A percentile compares a stretch with the other conserved stretches of the same genome.
Conservation (phyloP, 2,113 vertebrate species). For the Psilopsiagon aymara region DNA sequence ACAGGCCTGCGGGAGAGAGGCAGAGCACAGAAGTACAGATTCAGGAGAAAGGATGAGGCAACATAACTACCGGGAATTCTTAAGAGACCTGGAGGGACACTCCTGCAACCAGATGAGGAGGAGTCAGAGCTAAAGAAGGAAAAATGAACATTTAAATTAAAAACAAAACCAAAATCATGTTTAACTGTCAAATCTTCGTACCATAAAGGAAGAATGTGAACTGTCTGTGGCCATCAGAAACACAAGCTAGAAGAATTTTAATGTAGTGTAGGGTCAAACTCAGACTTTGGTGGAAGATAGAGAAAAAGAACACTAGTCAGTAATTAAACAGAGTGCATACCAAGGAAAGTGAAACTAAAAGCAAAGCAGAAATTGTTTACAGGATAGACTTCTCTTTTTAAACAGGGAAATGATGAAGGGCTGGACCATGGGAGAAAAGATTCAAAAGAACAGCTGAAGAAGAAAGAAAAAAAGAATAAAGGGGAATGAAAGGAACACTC, state of each 20-base stretch:
- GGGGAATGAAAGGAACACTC: not conserved
- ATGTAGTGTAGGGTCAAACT: not conserved
- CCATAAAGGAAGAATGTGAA: not conserved
- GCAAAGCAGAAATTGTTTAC: not conserved
- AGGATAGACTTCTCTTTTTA: not conserved
- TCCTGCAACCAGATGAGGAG: not conserved
- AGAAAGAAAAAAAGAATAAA: not conserved
- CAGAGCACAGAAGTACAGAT: not conserved
- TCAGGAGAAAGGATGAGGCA: not conserved
- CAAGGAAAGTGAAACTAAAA: not conserved
- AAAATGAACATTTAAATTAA: not conserved
- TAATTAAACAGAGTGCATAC: not conserved
- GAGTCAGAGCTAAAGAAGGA: not conserved
- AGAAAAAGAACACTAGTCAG: not conserved
- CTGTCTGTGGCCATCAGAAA: not conserved
- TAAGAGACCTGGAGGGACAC: accelerated
- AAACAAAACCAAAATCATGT: not conserved
- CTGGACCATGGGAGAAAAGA: not conserved
- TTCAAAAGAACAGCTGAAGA: not conserved
- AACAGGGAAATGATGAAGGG: not conserved
- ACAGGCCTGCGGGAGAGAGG: not conserved
- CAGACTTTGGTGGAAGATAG: not conserved
- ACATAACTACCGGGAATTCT: not conserved
- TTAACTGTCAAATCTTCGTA: not conserved
- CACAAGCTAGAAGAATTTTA: not conserved